Base-by-base conservation (phyloP, 2,888 invertebrate genomes). In the Agrochola lychnidis region DNA sequence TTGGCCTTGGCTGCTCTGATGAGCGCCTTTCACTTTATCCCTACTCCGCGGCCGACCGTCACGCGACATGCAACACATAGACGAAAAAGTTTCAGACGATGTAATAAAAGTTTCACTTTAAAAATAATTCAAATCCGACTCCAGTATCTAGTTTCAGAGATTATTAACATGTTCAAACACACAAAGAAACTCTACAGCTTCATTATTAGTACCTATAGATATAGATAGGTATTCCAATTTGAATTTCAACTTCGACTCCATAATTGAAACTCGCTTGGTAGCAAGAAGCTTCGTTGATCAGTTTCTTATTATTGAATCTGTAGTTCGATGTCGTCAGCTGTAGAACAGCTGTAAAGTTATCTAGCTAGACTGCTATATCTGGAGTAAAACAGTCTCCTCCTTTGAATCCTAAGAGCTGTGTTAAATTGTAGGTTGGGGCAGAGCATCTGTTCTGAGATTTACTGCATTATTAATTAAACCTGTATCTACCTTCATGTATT, bases 221-320 rank as follows among this genome's bases (percentile, higher is more conserved):
- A 45, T 45, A 45, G 12, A 45, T 12, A 45, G 12, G 14, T 12
- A 14, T 70, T 57, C 42, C 25, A 70, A 72, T 81, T 73, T 25
- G 10, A 78, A 82, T 78, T 22, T 16, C 53, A 77, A 82, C 45
- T 59, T 66, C 53, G 57, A 78, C 14, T 69, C 5, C 57, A 53
- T 82, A 71, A 81, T 81, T 84, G 70, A 73, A 81, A 67, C 19
- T 45, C 5, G n/a, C 57, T 72, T 10, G 10, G 45, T 14, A 25
- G 56, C 84, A 68, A 82, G 80, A 70, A 73, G 69, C 77, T 69
- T 64, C 63, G 61, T 79, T 80, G 68, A 76, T 79, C 80, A 86
- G 63, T 73, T 84, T 84, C 73, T 87, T 82, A 77, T 82, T 76
- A 84, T 82, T 79, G 76, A 84, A 86, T 84, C 69, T 74, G 64